Evolutionary conservation across 2,113 vertebrate genomes (phyloP).

Genomic region (Rynchops niger): DNA sequence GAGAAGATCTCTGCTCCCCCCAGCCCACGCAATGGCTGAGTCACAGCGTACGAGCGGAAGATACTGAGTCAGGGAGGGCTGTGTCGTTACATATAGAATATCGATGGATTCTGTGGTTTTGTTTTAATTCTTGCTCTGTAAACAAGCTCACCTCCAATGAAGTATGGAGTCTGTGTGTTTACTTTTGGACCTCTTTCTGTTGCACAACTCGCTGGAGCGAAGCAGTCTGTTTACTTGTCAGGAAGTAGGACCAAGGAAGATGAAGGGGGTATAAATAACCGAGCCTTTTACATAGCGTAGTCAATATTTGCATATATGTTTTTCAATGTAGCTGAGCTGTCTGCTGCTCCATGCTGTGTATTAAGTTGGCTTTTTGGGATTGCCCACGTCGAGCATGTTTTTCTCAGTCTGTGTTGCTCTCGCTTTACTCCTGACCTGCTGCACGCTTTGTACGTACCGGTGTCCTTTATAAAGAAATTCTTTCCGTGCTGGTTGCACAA

Average conservation of each 20-base stretch:
- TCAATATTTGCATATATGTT: conserved; percentile 34
- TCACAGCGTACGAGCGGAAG: background rate
- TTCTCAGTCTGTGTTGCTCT: background rate
- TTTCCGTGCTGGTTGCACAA: background rate
- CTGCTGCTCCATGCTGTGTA: background rate
- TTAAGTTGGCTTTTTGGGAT: background rate
- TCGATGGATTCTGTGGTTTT: background rate
- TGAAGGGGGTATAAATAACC: conserved; percentile 36
- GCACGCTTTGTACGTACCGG: fast-evolving
- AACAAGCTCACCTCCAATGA: conserved; percentile 45
- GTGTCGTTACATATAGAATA: background rate
- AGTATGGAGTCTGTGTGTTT: conserved; percentile 19
- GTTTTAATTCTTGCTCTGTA: background rate
- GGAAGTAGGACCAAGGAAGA: conserved; percentile 2
- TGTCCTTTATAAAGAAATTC: background rate
- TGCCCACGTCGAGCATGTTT: background rate
- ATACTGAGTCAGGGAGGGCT: background rate
- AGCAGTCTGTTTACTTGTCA: conserved; percentile 48
- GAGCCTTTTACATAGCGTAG: background rate
- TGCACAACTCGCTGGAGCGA: background rate
- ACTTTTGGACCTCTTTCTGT: conserved; percentile 13
- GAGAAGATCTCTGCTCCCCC: background rate
- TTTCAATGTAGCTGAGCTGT: background rate
- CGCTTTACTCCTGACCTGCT: background rate
- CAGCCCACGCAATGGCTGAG: background rate